These are phyloP conservation scores for Antennarius striatus DNA, from an alignment of 2,113 vertebrate genomes.

Conservation along the genomic window DNA sequence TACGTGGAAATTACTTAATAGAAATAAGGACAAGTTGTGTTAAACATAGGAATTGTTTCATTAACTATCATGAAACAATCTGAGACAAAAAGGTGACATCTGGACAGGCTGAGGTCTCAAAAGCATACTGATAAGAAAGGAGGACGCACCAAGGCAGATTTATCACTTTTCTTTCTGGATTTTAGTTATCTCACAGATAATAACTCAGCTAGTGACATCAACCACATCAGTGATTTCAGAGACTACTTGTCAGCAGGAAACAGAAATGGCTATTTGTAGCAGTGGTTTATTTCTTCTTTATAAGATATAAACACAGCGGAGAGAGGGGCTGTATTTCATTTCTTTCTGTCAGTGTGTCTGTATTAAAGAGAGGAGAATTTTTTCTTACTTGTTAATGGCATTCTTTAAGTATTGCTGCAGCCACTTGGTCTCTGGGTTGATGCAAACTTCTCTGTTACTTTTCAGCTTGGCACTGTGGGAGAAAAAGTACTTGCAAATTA, in stretches of 20 bases:
- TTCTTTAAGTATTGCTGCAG: conserved; percentile 97
- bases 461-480: conserved; percentile 90
- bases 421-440: conserved; percentile 97
- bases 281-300: conserved; percentile 37
- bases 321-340: conserved; percentile 24
- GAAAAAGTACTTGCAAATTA: conserved; percentile 5
- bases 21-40: not conserved
- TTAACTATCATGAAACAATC: not conserved
- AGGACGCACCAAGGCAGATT: conserved; percentile 34
- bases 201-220: conserved; percentile 50
- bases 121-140: conserved; percentile 19
- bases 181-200: conserved; percentile 56
- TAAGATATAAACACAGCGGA: conserved; percentile 12
- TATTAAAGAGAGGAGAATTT: conserved; percentile 8
- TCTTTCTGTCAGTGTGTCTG: conserved; percentile 18
- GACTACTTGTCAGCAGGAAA: conserved; percentile 33
- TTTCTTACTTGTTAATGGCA: conserved; percentile 96
- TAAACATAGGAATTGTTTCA: not conserved
- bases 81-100: not conserved
- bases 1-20: not conserved
- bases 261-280: not conserved
- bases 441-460: conserved; percentile 96
- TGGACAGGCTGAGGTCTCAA: conserved; percentile 5
- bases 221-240: conserved; percentile 32
- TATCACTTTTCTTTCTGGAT: conserved; percentile 25